These are phyloP conservation scores for Ectobius pallidus DNA, from an alignment of 2,888 invertebrate species.

Conservation along the genomic window DNA sequence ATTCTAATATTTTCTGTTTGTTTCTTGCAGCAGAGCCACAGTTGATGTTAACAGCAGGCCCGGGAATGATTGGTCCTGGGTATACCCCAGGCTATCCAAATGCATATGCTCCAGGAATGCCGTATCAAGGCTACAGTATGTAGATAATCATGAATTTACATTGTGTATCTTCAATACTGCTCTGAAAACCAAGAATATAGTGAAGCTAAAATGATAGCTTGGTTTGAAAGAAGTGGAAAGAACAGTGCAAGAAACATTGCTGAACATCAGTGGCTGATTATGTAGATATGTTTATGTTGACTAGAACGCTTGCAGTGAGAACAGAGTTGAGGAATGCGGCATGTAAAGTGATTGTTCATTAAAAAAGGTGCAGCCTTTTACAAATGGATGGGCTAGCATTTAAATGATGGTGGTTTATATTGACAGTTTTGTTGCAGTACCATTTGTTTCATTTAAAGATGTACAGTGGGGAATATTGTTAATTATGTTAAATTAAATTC, in stretches of 20 bases:
- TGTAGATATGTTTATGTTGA: too few relatives aligned
- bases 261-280: too few relatives aligned
- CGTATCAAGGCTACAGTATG: slow-evolving; percentile 71
- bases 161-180: slow-evolving; percentile 7
- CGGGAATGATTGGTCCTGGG: slow-evolving; percentile 71
- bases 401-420: slow-evolving; percentile 1
- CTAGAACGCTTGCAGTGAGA: too few relatives aligned
- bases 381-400: background rate
- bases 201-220: background rate
- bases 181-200: background rate
- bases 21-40: slow-evolving; percentile 83
- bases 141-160: slow-evolving; percentile 47
- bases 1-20: too few relatives aligned
- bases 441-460: slow-evolving; percentile 3
- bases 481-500: slow-evolving; percentile 7
- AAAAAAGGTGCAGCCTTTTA: too few relatives aligned
- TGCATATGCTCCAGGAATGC: slow-evolving; percentile 55
- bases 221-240: background rate
- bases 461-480: slow-evolving; percentile 15
- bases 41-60: slow-evolving; percentile 95
- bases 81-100: slow-evolving; percentile 59
- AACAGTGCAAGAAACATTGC: too few relatives aligned
- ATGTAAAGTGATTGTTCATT: slow-evolving; percentile 19
- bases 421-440: slow-evolving; percentile 9
- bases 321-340: background rate